Percentiles rank a stretch among this genome's conserved stretches.
Evolutionary conservation across 2,888 invertebrate species (phyloP).

Genomic region (Branchipolynoe longqiensis): DNA sequence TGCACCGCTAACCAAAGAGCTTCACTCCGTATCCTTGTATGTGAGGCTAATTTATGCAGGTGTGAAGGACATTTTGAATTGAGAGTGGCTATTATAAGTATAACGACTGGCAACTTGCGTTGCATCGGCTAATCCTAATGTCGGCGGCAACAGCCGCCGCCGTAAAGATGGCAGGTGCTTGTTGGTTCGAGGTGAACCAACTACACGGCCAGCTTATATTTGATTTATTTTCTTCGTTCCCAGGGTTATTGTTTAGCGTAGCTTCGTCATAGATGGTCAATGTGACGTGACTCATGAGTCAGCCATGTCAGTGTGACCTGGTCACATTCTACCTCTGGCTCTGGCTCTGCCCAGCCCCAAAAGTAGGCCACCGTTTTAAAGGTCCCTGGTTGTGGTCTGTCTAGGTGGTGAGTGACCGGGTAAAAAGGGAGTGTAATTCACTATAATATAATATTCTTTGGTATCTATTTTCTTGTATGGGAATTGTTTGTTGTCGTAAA

Average conservation of each 20-base stretch:
- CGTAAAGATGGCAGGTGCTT: not conserved
- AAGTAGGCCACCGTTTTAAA: slow-evolving; percentile 49
- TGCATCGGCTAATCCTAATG: slow-evolving; percentile 17
- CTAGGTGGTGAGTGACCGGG: not conserved
- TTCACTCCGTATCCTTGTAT: not conserved
- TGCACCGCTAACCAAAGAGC: no score
- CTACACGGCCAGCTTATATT: not conserved
- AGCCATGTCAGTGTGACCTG: not conserved
- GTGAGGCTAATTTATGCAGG: slow-evolving; percentile 41
- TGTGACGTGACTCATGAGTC: not conserved
- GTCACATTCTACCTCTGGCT: not conserved
- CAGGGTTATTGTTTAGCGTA: not conserved
- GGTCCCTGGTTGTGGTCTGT: slow-evolving; percentile 15
- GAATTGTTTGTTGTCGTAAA: no score
- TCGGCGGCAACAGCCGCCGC: not conserved
- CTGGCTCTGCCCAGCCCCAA: not conserved
- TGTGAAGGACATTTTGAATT: slow-evolving; percentile 41
- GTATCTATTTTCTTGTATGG: no score
- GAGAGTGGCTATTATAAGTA: not conserved
- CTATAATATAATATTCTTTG: no score
- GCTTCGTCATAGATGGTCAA: not conserved
- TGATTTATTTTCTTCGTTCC: not conserved
- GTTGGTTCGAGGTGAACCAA: not conserved
- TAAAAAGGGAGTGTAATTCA: no score
- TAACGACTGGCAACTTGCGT: not conserved